Evolutionary conservation across 1,140 invertebrate species (phyloP), one percentile per base, ranked within the genome.

Genomic region (Nasonia longicornis): DNA sequence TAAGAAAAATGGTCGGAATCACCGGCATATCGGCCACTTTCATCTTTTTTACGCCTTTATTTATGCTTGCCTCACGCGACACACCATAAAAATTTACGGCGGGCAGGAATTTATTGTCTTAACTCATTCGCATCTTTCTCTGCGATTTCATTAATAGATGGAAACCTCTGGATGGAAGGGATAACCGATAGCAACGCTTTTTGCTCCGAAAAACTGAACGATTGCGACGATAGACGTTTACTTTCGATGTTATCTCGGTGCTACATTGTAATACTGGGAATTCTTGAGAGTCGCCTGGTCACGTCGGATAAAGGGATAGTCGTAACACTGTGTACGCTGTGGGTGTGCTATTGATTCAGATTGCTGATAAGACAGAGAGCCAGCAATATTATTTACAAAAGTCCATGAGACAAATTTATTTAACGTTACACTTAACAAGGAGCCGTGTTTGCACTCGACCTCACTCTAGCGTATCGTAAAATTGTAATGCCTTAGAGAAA

Each of bases 131-230:
- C 66, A 4, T 35, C 31, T 35, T 35, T 31, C 35, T 71, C 29
- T 20, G 1, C 16, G 20, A 71, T 71, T 42, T n/a, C 69, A 71
- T 71, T 71, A 71, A 71, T 42, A 71, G 69, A 71, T 38, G 69
- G 8, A 71, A 71, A 2, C 3, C 38, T n/a, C 52, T 58, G 20
- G 52, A 0, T 7, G 52, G 6, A 58, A 58, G 52, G n/a, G 20
- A 58, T 58, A 58, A 58, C 52, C 16, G 7, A 58, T 58, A 0
- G 52, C 1, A 20, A 58, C 52, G 52, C n/a, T 67, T 67, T 31
- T 67, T 16, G 26, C 16, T 3, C 16, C 16, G 16, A 58, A 58
- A 58, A 58, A 58, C 3, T 58, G n/a, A 58, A 58, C 52, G 16
- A 58, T 58, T 6, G 16, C 48, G 48, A 16, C 48, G 48, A 58